Evolutionary conservation across 2,113 vertebrate species (phyloP).

Genomic region (Donacobius atricapilla): DNA sequence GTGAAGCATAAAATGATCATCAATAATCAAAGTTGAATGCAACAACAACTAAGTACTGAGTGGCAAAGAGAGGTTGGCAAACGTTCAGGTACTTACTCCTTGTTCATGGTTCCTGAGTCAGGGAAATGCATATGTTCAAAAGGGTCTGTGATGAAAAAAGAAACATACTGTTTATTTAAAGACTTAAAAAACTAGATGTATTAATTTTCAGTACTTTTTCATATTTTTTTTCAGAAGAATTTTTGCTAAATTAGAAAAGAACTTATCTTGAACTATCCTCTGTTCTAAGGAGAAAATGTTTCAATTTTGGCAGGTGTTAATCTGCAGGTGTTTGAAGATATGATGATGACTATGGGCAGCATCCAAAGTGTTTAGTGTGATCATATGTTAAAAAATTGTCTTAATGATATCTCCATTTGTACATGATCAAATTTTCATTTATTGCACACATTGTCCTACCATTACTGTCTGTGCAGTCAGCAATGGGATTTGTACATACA

Average conservation of each 20-base stretch:
- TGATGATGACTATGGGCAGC: not conserved
- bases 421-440: not conserved
- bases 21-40: not conserved
- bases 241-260: not conserved
- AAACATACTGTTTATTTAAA: not conserved
- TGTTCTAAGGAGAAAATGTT: not conserved
- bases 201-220: not conserved
- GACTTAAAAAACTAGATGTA: not conserved
- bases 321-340: not conserved
- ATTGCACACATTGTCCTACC: not conserved
- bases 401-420: not conserved
- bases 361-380: not conserved
- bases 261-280: not conserved
- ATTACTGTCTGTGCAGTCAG: not conserved
- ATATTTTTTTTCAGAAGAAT: not conserved
- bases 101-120: not conserved
- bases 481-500: not conserved
- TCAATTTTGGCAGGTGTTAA: not conserved
- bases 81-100: constrained; percentile 7
- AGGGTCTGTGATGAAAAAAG: not conserved
- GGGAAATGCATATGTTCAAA: not conserved
- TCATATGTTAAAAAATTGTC: not conserved
- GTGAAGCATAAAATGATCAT: not conserved
- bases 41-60: not conserved
- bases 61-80: not conserved